These are phyloP conservation scores for Elgonia sp. DNA, from an alignment of 2,888 invertebrate species.

Conservation along the genomic window DNA sequence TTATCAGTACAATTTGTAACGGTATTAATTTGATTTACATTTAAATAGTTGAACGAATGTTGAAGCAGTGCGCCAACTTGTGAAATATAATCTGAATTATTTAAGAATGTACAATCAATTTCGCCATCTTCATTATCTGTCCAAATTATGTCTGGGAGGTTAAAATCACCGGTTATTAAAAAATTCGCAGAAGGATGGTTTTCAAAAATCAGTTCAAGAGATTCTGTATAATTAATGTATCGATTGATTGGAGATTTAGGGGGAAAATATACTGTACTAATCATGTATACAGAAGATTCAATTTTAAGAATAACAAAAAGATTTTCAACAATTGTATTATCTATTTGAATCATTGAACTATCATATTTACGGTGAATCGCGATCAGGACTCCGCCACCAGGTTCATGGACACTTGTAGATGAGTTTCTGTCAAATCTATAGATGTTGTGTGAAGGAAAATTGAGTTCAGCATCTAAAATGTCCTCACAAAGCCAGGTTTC, in stretches of 20 bases:
- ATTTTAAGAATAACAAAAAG: too few species aligned
- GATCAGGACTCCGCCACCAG: too few species aligned
- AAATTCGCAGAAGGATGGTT: background rate
- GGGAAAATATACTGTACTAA: too few species aligned
- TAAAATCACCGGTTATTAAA: conserved; percentile 2
- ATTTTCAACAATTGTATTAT: too few species aligned
- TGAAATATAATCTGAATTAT: background rate
- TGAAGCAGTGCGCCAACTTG: background rate
- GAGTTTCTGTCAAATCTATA: background rate
- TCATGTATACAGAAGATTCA: too few species aligned
- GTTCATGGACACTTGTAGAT: too few species aligned
- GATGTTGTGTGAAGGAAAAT: background rate
- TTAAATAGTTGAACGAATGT: conserved; percentile 12
- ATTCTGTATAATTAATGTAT: background rate
- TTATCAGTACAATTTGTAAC: background rate
- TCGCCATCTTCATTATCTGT: background rate
- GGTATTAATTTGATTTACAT: conserved; percentile 4
- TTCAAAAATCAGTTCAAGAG: background rate
- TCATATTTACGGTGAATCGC: too few species aligned
- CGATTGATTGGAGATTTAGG: too few species aligned
- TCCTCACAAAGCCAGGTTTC: background rate
- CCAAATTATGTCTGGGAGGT: conserved; percentile 5
- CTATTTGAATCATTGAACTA: too few species aligned
- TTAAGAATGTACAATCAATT: background rate
- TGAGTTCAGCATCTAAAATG: background rate